Evolutionary conservation across 2,888 invertebrate genomes (phyloP).

Genomic region (Bhutanitis thaidina): DNA sequence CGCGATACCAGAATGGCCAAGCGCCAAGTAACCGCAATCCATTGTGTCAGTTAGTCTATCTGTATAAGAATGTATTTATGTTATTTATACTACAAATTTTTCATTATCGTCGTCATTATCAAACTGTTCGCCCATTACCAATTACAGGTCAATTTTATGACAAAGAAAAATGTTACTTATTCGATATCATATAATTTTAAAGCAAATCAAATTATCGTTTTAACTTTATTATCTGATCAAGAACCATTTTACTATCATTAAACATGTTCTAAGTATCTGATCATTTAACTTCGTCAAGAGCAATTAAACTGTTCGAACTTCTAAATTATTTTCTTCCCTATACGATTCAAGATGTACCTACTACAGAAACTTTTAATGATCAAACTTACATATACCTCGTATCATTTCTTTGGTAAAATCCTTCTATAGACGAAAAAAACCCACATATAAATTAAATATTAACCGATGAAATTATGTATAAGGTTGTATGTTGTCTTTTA

Average conservation of each 20-base stretch:
- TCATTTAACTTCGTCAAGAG: slow-evolving; percentile 13
- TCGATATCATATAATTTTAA: no score
- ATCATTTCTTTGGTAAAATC: no score
- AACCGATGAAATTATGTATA: no score
- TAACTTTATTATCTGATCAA: not conserved
- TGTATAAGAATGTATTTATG: not conserved
- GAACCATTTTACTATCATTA: not conserved
- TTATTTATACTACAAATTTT: no score
- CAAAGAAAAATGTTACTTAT: no score
- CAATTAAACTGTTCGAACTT: slow-evolving; percentile 7
- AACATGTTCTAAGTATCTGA: slow-evolving; percentile 7
- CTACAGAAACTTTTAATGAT: slow-evolving; percentile 9
- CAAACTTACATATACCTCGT: slow-evolving; percentile 5
- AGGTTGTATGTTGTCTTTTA: no score
- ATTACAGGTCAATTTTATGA: no score
- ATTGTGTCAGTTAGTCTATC: not conserved
- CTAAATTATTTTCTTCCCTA: slow-evolving; percentile 6
- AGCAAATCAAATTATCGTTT: not conserved
- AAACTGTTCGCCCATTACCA: no score
- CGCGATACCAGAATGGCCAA: slow-evolving; percentile 7
- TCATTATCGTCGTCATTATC: no score
- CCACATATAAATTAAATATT: no score
- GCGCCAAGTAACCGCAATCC: slow-evolving; percentile 9
- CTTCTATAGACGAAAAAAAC: no score
- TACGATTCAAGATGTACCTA: slow-evolving; percentile 1